phyloP scores from a whole-genome alignment of 92 coral and sea anemone species.

The Chrysogorgia sp. region DNA sequence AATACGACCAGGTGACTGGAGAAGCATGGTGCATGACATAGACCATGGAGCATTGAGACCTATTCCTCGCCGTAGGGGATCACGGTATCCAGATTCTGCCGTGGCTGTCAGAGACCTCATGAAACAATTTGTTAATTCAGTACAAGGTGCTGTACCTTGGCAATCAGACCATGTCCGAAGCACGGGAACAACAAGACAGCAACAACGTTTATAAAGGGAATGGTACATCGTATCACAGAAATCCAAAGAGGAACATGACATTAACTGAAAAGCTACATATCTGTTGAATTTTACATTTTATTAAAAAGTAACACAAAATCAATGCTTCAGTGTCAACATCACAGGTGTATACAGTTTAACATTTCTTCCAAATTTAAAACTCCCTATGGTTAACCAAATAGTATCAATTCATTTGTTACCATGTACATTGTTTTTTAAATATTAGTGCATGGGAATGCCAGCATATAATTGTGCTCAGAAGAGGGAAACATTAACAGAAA shows the following conservation, averaged over 20 bases:
- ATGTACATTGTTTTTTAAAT: neutral
- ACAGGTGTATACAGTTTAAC: too few relatives aligned
- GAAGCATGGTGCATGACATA: conserved; percentile 28
- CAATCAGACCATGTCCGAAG: conserved; percentile 73
- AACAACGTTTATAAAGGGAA: conserved; percentile 2
- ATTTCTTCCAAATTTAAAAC: too few relatives aligned
- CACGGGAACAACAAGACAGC: conserved; percentile 52
- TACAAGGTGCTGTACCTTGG: conserved; percentile 67
- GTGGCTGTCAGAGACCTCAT: conserved; percentile 46
- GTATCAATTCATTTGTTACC: too few relatives aligned
- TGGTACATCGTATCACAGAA: too few relatives aligned
- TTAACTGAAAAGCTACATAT: neutral
- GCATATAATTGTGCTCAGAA: too few relatives aligned
- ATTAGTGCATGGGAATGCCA: neutral
- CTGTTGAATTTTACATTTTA: neutral
- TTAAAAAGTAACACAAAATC: neutral
- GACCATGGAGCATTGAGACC: conserved; percentile 46
- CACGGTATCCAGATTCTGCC: conserved; percentile 57
- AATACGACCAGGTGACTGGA: conserved; percentile 67
- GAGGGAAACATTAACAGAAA: too few relatives aligned
- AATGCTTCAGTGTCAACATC: neutral
- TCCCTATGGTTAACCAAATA: too few relatives aligned
- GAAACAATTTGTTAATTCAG: conserved; percentile 62
- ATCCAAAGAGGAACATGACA: neutral
- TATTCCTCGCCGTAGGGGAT: conserved; percentile 56